phyloP scores from a whole-genome alignment of 2,888 invertebrate species.

The Oscheius sp. region DNA sequence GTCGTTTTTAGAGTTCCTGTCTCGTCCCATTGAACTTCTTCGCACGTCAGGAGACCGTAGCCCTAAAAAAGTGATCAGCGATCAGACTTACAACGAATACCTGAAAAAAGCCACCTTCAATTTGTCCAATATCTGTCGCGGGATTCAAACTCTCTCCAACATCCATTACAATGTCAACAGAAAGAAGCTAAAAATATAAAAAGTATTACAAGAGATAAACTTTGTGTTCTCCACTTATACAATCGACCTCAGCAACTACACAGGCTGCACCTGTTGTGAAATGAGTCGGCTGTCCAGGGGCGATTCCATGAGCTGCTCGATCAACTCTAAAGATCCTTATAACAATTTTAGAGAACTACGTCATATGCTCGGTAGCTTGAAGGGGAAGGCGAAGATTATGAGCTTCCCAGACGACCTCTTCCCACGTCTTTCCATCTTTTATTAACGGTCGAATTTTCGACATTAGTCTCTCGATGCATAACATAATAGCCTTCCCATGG shows the following conservation, averaged over 20 bases:
- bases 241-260: conserved; percentile 89
- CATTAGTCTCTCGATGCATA: conserved; percentile 74
- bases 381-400: conserved; percentile 39
- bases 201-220: conserved; percentile 68
- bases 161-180: conserved; percentile 95
- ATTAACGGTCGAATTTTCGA: conserved; percentile 79
- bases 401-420: conserved; percentile 41
- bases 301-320: conserved; percentile 34
- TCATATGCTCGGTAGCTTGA: conserved; percentile 49
- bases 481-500: conserved; percentile 85
- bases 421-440: conserved; percentile 39
- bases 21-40: conserved; percentile 86
- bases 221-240: conserved; percentile 89
- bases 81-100: background rate
- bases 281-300: conserved; percentile 74
- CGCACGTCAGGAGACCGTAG: conserved; percentile 87
- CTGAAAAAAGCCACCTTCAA: conserved; percentile 92
- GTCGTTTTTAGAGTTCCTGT: conserved; percentile 75
- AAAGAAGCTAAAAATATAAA: conserved; percentile 77
- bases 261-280: conserved; percentile 86
- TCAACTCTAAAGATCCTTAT: conserved; percentile 70
- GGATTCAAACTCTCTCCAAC: conserved; percentile 92
- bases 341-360: conserved; percentile 34
- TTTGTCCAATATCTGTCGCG: conserved; percentile 93
- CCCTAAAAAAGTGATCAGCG: conserved; percentile 75